phyloP scores from a whole-genome alignment of 1,140 invertebrate species.

The Ephestia elutella region DNA sequence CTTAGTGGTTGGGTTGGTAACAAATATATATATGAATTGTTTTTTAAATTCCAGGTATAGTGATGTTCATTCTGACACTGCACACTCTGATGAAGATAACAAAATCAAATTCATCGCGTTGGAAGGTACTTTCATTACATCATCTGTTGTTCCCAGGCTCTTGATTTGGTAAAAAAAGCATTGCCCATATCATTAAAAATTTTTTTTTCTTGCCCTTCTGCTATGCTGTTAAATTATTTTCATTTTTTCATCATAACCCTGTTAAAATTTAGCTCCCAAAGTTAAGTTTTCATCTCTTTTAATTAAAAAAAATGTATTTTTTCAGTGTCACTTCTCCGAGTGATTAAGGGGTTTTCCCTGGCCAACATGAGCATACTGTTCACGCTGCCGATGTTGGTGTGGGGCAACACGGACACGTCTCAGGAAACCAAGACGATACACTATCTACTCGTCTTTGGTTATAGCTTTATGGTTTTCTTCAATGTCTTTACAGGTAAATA shows the following conservation, averaged over 20 bases:
- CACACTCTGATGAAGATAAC: conserved; percentile 33
- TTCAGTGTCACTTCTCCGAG: conserved; percentile 31
- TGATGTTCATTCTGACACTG: conserved; percentile 33
- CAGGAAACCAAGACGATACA: conserved; percentile 34
- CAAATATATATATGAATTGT: neutral
- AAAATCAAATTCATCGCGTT: conserved; percentile 18
- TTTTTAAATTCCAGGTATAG: conserved; percentile 42
- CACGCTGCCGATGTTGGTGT: conserved; percentile 50
- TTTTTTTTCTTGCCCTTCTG: too few relatives aligned
- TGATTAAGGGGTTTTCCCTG: conserved; percentile 45
- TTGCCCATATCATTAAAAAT: too few relatives aligned
- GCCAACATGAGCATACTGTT: conserved; percentile 38
- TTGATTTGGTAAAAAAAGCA: too few relatives aligned
- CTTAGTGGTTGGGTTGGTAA: too few relatives aligned
- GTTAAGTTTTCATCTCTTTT: too few relatives aligned
- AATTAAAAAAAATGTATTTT: neutral
- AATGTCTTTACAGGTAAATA: conserved; percentile 44
- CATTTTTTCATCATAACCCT: too few relatives aligned
- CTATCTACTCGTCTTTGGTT: conserved; percentile 38
- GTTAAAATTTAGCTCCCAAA: too few relatives aligned
- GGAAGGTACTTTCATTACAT: conserved; percentile 25
- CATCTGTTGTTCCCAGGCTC: too few relatives aligned
- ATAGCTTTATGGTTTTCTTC: conserved; percentile 40
- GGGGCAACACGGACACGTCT: conserved; percentile 38
- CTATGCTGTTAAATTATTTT: neutral